Evolutionary conservation across 2,797 vertebrate species (phyloP), one percentile per base, ranked within the genome.

Genomic region (Smutsia gigantea): DNA sequence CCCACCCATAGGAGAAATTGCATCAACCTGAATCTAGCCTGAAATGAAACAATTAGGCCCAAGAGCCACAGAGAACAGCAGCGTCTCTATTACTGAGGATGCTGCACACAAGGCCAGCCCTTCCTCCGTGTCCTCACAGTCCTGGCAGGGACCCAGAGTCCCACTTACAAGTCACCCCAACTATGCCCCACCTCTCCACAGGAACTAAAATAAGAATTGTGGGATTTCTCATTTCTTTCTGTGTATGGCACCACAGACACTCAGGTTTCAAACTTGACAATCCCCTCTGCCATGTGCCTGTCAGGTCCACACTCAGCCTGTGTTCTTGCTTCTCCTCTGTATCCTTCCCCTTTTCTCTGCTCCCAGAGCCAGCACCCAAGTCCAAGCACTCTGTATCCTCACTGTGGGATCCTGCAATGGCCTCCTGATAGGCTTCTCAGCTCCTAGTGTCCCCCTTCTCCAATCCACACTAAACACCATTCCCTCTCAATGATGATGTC

Each of bases 21-120:
- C 94, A 85, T 34, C 59, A 93, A 78, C 77, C 37, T 71, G 87
- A 96, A 66, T 57, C 93, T 21, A 39, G 63, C 63, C 96, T 71
- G 72, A 93, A 96, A 87, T 51, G 71, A 90, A 96, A 92, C 89
- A 96, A 64, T 71, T 7, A 81, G 46, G 79, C 83, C 55, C 63
- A 69, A 87, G 49, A 92, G 93, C 66, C 64, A 4, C 71, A 75
- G 82, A 87, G 93, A 90, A 92, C 81, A 94, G 88, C 74, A 64
- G 71, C 46, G 79, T 95, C 89, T 93, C 88, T 94, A 46, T 72
- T 78, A 37, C 83, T 0, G 29, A 86, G 74, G 71, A 51, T n/a
- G 61, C 46, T 12, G 4, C 0, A 96, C 49, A 51, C 71, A 90
- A 81, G 63, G 63, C 77, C 92, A 88, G 9, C 34, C 81, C 93